A percentile compares a stretch with the other conserved stretches of the same genome.
phyloP scores from a whole-genome alignment of 2,113 vertebrate genomes.

The Zosterops hypoxanthus region DNA sequence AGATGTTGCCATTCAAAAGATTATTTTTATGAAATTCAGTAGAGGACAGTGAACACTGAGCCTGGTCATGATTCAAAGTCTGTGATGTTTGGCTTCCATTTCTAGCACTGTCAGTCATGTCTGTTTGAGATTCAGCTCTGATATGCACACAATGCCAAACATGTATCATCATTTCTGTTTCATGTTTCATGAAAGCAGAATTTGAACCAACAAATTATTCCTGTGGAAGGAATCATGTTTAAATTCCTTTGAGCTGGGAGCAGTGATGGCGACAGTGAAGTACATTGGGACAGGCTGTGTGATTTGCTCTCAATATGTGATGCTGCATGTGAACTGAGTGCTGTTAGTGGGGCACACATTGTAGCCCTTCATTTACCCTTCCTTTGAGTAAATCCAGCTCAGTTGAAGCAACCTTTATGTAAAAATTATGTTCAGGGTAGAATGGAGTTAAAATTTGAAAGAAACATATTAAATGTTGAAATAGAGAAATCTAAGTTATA shows the following conservation, averaged over 20 bases:
- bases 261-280: background rate
- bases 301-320: background rate
- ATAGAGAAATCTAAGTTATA: background rate
- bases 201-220: background rate
- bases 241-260: background rate
- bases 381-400: background rate
- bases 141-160: background rate
- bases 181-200: background rate
- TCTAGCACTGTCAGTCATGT: background rate
- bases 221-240: background rate
- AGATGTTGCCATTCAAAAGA: background rate
- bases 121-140: background rate
- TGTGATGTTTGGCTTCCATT: background rate
- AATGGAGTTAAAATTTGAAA: background rate
- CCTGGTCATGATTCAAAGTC: background rate
- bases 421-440: background rate
- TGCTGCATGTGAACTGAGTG: background rate
- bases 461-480: background rate
- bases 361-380: background rate
- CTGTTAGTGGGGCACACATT: background rate
- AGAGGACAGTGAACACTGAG: background rate
- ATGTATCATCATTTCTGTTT: background rate
- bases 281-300: background rate
- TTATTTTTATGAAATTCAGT: background rate
- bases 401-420: background rate